Conservation (phyloP, 2,888 invertebrate species). For the Uropetala carovei region DNA sequence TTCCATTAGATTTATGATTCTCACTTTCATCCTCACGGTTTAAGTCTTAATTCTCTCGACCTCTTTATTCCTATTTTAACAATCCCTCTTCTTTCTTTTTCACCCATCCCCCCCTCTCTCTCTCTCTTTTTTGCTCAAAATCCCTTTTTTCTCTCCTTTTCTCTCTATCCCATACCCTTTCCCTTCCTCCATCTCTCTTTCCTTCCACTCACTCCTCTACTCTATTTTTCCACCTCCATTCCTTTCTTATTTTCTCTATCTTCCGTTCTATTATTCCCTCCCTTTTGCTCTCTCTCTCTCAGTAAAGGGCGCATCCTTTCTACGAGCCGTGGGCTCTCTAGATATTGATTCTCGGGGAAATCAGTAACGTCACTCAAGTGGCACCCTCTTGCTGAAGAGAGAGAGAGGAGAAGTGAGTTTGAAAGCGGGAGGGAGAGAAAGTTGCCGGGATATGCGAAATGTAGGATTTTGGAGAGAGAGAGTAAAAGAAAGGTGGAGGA, state of each 20-base stretch:
- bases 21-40: too few species aligned
- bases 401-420: neutral
- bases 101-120: too few species aligned
- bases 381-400: neutral
- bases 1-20: neutral
- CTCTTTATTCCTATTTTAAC: neutral
- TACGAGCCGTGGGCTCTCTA: neutral
- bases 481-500: too few species aligned
- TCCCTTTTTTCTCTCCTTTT: too few species aligned
- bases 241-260: neutral
- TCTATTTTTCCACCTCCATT: neutral
- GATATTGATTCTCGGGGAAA: neutral
- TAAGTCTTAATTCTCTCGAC: too few species aligned
- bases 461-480: neutral
- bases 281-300: neutral
- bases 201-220: too few species aligned
- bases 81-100: neutral
- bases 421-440: neutral
- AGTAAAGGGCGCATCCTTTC: neutral
- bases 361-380: constrained; percentile 15
- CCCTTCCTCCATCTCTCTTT: too few species aligned
- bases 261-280: neutral
- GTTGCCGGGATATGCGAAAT: neutral
- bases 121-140: too few species aligned
- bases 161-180: too few species aligned